Evolutionary conservation across 2,113 vertebrate species (phyloP).

Genomic region (Zeus faber): DNA sequence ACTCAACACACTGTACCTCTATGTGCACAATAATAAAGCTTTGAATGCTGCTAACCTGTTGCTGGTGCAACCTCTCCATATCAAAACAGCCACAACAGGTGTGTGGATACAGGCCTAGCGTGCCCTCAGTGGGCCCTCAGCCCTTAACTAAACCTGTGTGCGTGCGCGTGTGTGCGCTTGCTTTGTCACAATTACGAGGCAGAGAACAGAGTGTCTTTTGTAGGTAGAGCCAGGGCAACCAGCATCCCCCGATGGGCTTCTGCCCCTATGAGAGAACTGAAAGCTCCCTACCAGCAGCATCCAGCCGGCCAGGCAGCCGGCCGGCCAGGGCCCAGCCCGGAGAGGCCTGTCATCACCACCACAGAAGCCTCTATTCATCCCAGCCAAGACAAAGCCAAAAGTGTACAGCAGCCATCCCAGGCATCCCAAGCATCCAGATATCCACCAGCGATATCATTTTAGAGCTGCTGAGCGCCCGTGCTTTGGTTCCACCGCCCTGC

Average conservation of each 20-base stretch:
- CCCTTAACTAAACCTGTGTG: constrained; percentile 14
- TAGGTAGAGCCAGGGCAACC: constrained; percentile 41
- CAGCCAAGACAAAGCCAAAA: constrained; percentile 70
- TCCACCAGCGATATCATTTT: constrained; percentile 70
- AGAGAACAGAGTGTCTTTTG: constrained; percentile 65
- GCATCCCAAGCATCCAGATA: constrained; percentile 75
- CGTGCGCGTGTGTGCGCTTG: constrained; percentile 19
- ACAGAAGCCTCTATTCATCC: constrained; percentile 78
- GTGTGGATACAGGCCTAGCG: background rate
- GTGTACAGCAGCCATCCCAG: constrained; percentile 68
- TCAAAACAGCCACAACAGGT: constrained; percentile 22
- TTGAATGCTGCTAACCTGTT: too few species aligned
- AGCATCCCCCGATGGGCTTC: constrained; percentile 50
- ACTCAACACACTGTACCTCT: too few species aligned
- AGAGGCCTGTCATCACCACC: constrained; percentile 71
- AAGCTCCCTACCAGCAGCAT: constrained; percentile 44
- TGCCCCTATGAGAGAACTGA: constrained; percentile 44
- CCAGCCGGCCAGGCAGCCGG: constrained; percentile 29
- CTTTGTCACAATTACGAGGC: constrained; percentile 49
- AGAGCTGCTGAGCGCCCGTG: constrained; percentile 49
- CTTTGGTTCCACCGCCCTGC: constrained; percentile 40
- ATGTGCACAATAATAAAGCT: too few species aligned
- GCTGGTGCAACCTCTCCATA: too few species aligned
- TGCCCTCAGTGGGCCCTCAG: background rate
- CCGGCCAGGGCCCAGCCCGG: constrained; percentile 51